These are phyloP conservation scores for Akabosia matsudoensis DNA, from an alignment of 1,140 invertebrate species.

Conservation along the genomic window DNA sequence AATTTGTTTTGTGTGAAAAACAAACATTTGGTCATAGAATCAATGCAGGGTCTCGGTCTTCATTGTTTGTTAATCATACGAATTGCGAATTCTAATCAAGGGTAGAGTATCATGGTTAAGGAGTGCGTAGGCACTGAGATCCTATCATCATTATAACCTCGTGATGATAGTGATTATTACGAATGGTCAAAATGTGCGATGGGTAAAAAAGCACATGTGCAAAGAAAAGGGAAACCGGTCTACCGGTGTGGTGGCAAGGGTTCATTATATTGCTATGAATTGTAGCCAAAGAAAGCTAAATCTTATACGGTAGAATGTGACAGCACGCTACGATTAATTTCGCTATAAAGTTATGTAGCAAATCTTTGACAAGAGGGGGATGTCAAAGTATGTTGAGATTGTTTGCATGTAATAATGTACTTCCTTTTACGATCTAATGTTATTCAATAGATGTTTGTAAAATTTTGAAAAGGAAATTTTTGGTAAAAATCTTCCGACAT, in stretches of 20 bases:
- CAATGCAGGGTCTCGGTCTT: too few species aligned
- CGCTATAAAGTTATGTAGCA: neutral
- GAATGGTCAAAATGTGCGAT: neutral
- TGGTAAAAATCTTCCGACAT: neutral
- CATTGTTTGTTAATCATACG: too few species aligned
- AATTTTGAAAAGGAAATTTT: neutral
- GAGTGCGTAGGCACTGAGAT: neutral
- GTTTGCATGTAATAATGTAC: neutral
- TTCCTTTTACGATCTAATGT: neutral
- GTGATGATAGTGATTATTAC: neutral
- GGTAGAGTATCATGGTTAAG: too few species aligned
- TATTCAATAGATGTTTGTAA: neutral
- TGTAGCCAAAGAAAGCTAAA: neutral
- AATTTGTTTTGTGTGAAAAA: too few species aligned
- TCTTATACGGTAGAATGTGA: neutral
- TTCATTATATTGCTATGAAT: neutral
- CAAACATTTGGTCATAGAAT: too few species aligned
- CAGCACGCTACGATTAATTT: neutral
- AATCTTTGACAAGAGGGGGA: neutral
- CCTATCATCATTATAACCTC: neutral
- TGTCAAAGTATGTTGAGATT: neutral
- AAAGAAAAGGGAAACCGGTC: constrained; percentile 15
- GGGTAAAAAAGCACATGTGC: neutral
- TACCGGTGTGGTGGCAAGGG: neutral
- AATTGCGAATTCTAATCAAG: too few species aligned